These are phyloP conservation scores for Cherax destructor DNA, from an alignment of 1,140 invertebrate genomes.

Conservation along the genomic window DNA sequence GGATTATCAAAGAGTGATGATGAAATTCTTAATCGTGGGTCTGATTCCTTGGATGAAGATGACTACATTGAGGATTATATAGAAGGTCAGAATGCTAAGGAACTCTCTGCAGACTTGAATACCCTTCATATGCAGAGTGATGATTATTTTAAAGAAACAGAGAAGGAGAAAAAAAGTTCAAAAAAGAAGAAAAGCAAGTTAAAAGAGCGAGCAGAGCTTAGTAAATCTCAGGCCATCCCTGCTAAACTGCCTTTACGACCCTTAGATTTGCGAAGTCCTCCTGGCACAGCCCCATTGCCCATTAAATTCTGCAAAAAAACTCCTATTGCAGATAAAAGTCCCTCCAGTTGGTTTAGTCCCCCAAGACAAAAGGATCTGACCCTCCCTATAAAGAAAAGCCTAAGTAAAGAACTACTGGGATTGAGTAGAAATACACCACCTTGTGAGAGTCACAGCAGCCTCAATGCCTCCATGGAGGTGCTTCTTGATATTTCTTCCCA, in stretches of 20 bases:
- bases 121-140: conserved; percentile 74
- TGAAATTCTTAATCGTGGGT: conserved; percentile 70
- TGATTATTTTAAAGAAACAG: conserved; percentile 30
- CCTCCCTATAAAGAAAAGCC: conserved; percentile 79
- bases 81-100: conserved; percentile 66
- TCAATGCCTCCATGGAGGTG: conserved; percentile 77
- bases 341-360: conserved; percentile 82
- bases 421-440: conserved; percentile 80
- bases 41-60: conserved; percentile 71
- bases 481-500: conserved; percentile 77
- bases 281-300: conserved; percentile 86
- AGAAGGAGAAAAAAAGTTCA: conserved; percentile 30
- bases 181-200: conserved; percentile 27
- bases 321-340: conserved; percentile 81
- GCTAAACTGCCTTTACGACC: conserved; percentile 67
- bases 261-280: conserved; percentile 84
- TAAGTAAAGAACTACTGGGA: conserved; percentile 82
- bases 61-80: conserved; percentile 70
- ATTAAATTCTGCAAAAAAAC: conserved; percentile 86
- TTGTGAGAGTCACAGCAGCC: conserved; percentile 83
- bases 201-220: conserved; percentile 37
- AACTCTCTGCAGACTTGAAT: conserved; percentile 76
- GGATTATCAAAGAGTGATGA: conserved; percentile 72
- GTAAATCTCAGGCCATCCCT: conserved; percentile 61
- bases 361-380: conserved; percentile 82